A percentile compares a stretch with the other conserved stretches of the same genome.
Conservation (phyloP, 2,113 vertebrate species). For the Sander vitreus region DNA sequence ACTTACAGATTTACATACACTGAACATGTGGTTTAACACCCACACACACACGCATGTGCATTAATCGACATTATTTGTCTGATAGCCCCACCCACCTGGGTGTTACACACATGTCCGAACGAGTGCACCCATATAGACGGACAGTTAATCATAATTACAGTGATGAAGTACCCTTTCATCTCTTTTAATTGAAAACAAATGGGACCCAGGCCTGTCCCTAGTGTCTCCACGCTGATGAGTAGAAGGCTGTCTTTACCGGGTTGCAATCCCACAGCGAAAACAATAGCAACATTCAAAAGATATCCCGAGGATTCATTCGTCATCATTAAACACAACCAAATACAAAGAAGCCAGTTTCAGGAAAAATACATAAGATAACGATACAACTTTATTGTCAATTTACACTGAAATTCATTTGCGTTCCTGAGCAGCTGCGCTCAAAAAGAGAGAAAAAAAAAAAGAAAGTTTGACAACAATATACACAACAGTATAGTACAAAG, state of each 20-base stretch:
- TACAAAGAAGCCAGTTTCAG: not conserved
- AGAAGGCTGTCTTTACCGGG: slow-evolving; percentile 24
- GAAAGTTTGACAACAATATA: too few species aligned
- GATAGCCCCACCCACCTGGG: slow-evolving; percentile 20
- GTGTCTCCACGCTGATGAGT: slow-evolving; percentile 27
- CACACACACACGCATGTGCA: slow-evolving; percentile 5
- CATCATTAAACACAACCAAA: slow-evolving; percentile 30
- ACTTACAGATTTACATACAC: not conserved
- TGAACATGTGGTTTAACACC: not conserved
- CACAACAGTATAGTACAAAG: too few species aligned
- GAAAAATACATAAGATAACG: not conserved
- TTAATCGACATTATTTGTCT: slow-evolving; percentile 21
- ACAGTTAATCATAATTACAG: slow-evolving; percentile 63
- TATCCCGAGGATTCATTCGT: slow-evolving; percentile 20
- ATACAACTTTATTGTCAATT: too few species aligned
- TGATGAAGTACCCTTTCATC: slow-evolving; percentile 54
- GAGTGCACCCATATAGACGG: not conserved
- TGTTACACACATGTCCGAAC: slow-evolving; percentile 28
- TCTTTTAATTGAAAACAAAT: slow-evolving; percentile 67
- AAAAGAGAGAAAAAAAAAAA: too few species aligned
- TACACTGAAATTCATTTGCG: too few species aligned
- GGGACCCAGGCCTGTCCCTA: slow-evolving; percentile 6
- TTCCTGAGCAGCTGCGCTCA: too few species aligned
- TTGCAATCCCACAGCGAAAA: slow-evolving; percentile 20
- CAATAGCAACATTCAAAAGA: slow-evolving; percentile 31